Evolutionary conservation across 2,797 vertebrate genomes (phyloP).

Genomic region (Merluccius polli): DNA sequence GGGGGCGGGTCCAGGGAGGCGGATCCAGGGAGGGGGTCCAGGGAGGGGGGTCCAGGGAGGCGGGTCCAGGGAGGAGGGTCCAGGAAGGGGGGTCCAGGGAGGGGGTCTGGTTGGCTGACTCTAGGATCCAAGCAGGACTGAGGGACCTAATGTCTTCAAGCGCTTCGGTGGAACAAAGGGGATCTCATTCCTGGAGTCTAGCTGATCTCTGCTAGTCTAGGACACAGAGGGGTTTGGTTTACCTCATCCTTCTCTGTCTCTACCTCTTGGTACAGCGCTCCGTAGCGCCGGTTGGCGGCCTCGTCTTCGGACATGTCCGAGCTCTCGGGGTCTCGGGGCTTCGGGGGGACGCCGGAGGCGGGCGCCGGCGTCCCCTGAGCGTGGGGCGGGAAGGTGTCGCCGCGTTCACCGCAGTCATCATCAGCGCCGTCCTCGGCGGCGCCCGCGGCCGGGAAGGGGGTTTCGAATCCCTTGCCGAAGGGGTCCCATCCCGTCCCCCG

Average conservation of each 20-base stretch:
- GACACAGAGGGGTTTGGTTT: slow-evolving; percentile 67
- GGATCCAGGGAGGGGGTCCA: slow-evolving; percentile 40
- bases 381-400: not conserved
- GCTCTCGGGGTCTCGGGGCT: slow-evolving; percentile 80
- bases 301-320: slow-evolving; percentile 98
- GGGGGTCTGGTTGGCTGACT: slow-evolving; percentile 44
- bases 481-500: slow-evolving; percentile 53
- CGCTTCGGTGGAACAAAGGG: slow-evolving; percentile 37
- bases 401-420: not conserved
- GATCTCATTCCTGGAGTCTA: slow-evolving; percentile 35
- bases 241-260: slow-evolving; percentile 94
- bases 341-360: not conserved
- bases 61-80: too few species aligned
- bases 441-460: slow-evolving; percentile 48
- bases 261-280: slow-evolving; percentile 91
- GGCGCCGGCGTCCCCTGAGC: not conserved
- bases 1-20: too few species aligned
- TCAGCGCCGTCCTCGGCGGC: slow-evolving; percentile 21
- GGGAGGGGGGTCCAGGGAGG: too few species aligned
- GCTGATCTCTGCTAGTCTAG: slow-evolving; percentile 68
- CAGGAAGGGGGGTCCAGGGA: slow-evolving; percentile 9
- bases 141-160: slow-evolving; percentile 56
- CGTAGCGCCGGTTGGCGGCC: slow-evolving; percentile 92
- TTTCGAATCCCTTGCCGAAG: slow-evolving; percentile 60
- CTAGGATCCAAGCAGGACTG: slow-evolving; percentile 41